Evolutionary conservation across 2,113 vertebrate species (phyloP), one percentile per base, ranked within the genome.

Genomic region (Halcyon senegalensis): DNA sequence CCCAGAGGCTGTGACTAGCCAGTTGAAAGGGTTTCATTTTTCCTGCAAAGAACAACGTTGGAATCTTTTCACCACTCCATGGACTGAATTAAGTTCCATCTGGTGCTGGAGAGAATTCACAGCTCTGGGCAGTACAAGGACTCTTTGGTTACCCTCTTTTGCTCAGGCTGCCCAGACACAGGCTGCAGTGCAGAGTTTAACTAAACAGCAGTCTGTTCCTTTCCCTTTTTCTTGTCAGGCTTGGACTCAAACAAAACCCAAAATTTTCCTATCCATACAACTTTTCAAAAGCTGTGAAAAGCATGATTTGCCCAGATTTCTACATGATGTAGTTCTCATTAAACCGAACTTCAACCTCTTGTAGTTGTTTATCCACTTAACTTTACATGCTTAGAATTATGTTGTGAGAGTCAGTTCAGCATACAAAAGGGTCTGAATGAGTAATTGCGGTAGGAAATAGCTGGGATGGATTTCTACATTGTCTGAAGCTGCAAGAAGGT

Each of bases 21-120:
- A 94, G 41, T 92, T 95, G 85, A 89, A 95, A 95, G 75, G 35
- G 39, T 77, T 96, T 87, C 13, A 80, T 94, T 95, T 93, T 92
- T 93, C 70, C 94, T 87, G 73, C 62, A 81, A 85, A 88, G 83
- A 89, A 27, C 16, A 51, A 64, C 5, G 0, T 48, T 89, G 91
- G 84, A 94, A 84, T 88, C 66, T 91, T 93, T 85, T 95, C 39
- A 68, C 56, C 59, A 73, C 60, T 86, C 28, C 43, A 67, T 78
- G 88, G 53, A 44, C 51, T 85, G 89, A 83, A 84, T 94, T 85
- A 94, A 87, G 46, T 87, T 27, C 80, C 85, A 74, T 93, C 66
- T 95, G 91, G 59, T 63, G 55, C 62, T 88, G 81, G 67, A 90
- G 80, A 86, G 82, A 60, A 84, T 93, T 95, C 81, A 91, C 64